Conservation (phyloP, 2,113 vertebrate species). For the Elgaria multicarinata region DNA sequence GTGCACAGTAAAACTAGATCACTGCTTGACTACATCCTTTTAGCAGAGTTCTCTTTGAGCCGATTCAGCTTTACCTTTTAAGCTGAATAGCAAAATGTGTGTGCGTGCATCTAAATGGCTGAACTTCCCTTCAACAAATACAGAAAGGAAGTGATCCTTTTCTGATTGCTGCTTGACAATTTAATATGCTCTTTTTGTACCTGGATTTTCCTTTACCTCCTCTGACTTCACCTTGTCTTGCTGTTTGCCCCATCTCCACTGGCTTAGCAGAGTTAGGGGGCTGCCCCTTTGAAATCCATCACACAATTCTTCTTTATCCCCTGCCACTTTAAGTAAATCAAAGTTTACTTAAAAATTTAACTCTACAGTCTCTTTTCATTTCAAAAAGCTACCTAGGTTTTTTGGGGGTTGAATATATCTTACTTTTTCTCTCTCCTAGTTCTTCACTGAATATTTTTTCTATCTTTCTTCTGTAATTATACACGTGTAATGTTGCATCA, state of each 20-base stretch:
- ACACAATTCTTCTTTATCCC: background rate
- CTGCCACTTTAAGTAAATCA: too few species aligned
- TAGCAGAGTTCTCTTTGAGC: background rate
- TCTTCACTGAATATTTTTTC: background rate
- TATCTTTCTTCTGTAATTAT: background rate
- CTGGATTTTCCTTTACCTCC: background rate
- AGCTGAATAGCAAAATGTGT: background rate
- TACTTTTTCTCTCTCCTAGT: constrained; percentile 1
- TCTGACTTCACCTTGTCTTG: background rate
- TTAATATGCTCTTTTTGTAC: background rate
- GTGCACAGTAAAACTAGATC: background rate
- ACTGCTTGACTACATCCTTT: background rate
- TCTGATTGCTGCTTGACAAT: background rate
- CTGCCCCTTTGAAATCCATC: background rate
- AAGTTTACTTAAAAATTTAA: background rate
- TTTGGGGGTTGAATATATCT: background rate
- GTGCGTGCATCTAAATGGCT: background rate
- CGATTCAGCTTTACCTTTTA: background rate
- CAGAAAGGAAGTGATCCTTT: background rate
- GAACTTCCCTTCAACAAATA: background rate
- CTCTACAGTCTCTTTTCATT: background rate
- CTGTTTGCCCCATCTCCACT: background rate
- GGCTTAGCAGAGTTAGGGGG: background rate
- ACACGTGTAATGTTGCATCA: background rate
- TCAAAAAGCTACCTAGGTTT: constrained; percentile 18